These are phyloP conservation scores for Catharus ustulatus DNA, from an alignment of 2,797 vertebrate genomes.

Conservation along the genomic window DNA sequence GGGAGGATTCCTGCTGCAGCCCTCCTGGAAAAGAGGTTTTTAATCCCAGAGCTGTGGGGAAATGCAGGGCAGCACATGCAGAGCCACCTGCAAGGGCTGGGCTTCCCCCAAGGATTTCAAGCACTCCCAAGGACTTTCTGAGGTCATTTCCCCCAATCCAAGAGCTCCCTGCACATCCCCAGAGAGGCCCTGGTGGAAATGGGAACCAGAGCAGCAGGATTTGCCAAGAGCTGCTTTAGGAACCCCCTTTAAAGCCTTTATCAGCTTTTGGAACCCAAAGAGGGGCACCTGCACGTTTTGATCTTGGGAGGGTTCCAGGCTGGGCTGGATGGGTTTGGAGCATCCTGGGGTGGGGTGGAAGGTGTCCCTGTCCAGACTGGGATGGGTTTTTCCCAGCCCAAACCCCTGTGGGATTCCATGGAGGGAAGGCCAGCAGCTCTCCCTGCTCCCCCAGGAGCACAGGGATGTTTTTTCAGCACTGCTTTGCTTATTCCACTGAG, in stretches of 20 bases:
- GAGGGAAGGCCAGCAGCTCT: neutral
- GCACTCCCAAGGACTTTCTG: rapidly evolving
- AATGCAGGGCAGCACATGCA: neutral
- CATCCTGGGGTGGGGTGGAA: neutral
- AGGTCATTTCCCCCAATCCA: neutral
- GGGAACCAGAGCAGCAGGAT: neutral
- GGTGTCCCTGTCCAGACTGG: neutral
- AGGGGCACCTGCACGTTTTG: neutral
- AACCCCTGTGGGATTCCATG: neutral
- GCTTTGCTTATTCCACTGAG: neutral
- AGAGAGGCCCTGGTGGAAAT: neutral
- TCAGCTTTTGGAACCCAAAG: neutral
- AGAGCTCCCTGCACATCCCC: neutral
- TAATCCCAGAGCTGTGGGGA: neutral
- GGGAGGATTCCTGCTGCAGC: neutral
- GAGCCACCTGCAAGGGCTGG: neutral
- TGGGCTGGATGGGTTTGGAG: neutral
- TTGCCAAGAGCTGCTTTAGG: neutral
- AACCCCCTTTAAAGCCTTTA: rapidly evolving
- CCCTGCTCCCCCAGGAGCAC: rapidly evolving
- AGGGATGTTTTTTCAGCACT: rapidly evolving
- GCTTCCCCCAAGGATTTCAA: neutral
- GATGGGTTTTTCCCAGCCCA: neutral
- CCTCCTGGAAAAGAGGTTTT: neutral
- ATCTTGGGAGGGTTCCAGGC: neutral